Percentiles rank a stretch among this genome's conserved stretches.
These are phyloP conservation scores for Nycticebus coucang DNA, from an alignment of 2,113 vertebrate species.

Conservation along the genomic window DNA sequence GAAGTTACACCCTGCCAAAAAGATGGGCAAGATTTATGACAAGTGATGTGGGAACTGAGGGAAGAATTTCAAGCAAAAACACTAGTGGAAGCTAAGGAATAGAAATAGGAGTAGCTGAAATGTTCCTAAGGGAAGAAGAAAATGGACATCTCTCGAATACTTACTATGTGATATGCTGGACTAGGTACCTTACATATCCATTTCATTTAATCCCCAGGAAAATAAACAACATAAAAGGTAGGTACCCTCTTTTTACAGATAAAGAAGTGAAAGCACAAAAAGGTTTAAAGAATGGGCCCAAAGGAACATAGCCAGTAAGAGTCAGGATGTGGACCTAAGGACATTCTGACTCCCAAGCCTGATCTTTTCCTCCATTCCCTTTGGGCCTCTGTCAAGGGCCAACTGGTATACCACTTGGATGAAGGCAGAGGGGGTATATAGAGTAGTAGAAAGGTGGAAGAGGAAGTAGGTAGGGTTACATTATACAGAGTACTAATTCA, in stretches of 20 bases:
- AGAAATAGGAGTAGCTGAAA: not conserved
- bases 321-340: not conserved
- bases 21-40: not conserved
- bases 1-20: not conserved
- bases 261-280: not conserved
- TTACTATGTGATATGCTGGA: not conserved
- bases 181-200: not conserved
- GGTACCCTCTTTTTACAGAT: not conserved
- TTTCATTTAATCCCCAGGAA: constrained; percentile 9
- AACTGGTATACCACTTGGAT: no score
- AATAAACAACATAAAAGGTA: not conserved
- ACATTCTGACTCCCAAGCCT: not conserved
- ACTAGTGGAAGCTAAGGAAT: not conserved
- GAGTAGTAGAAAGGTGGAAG: not conserved
- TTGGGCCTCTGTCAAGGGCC: not conserved
- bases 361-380: not conserved
- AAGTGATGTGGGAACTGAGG: not conserved
- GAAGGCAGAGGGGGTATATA: not conserved
- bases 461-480: not conserved
- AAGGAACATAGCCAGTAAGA: not conserved
- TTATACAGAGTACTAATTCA: not conserved
- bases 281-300: not conserved
- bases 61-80: not conserved
- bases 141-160: not conserved
- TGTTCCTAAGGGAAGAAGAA: not conserved